Base-by-base conservation (phyloP, 2,113 vertebrate species). In the Illadopsis cleaveri region DNA sequence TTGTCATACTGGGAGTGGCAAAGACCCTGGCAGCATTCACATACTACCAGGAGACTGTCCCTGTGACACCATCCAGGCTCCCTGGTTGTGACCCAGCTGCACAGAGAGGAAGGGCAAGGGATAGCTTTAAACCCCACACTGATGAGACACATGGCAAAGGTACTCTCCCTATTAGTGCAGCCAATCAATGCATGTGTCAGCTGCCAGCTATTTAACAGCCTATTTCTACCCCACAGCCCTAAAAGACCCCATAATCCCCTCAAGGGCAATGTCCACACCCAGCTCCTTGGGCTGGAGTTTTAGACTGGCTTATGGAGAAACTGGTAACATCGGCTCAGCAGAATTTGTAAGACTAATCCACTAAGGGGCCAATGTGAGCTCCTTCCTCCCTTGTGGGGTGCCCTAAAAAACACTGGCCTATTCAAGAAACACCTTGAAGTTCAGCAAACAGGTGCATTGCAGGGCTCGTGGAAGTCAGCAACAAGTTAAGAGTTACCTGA, bases 311-410 rank as follows among this genome's bases (percentile, higher is more conserved):
- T 95, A 97, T 2, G 33, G 64, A 44, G 40, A 90, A 94, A 76
- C 76, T 44, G n/a, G 79, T 35, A 86, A 77, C 47, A 68, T 70
- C 0, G 1, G 65, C 93, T 97, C 90, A 96, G 82, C 42, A 58
- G 66, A 95, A 88, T 94, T 86, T 80, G 42, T 93, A 78, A 91
- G 65, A 62, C 89, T 96, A 92, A 94, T 93, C 92, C 86, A 89
- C 23, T 45, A 50, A 62, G 33, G 68, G 58, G 47, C 84, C 80
- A 89, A 54, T 1, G 35, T 73, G 56, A 95, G 82, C 64, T 90
- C 66, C 56, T 79, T 88, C 54, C 64, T 83, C 47, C 28, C 12
- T 21, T 27, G 15, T 15, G n/a, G 48, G 50, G 40, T 81, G 57
- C 71, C 27, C 38, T 56, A 54, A 33, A 48, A 38, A 96, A 62